A percentile compares a stretch with the other conserved stretches of the same genome.
phyloP scores from a whole-genome alignment of 2,888 invertebrate genomes.

The Poecilobothrus nobilitatus region DNA sequence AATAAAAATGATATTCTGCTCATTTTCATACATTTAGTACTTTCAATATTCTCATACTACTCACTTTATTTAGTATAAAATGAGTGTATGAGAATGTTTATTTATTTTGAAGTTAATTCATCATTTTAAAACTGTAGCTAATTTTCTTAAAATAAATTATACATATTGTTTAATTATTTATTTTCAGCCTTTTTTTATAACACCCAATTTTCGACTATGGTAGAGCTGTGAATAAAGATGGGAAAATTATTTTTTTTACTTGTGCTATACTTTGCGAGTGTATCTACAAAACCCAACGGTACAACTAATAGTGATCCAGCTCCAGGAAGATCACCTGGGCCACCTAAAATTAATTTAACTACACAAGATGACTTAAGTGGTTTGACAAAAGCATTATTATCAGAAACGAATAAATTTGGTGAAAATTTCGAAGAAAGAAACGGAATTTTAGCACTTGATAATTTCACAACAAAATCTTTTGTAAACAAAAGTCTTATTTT shows the following conservation, averaged over 20 bases:
- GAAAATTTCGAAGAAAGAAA: not conserved
- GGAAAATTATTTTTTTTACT: slow-evolving; percentile 14
- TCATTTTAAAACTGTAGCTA: too few species aligned
- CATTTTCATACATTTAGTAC: too few species aligned
- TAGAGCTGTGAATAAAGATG: slow-evolving; percentile 5
- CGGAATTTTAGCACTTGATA: not conserved
- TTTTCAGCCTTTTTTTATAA: too few species aligned
- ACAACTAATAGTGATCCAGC: slow-evolving; percentile 55
- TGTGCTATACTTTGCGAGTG: slow-evolving; percentile 12
- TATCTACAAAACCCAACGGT: slow-evolving; percentile 28
- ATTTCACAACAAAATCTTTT: not conserved
- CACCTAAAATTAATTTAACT: slow-evolving; percentile 38
- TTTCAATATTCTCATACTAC: too few species aligned
- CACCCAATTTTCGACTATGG: too few species aligned
- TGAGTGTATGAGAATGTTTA: too few species aligned
- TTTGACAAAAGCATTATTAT: not conserved
- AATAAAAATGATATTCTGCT: too few species aligned
- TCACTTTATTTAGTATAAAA: too few species aligned
- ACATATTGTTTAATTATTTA: too few species aligned
- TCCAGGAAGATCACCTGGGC: slow-evolving; percentile 58
- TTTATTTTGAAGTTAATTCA: too few species aligned
- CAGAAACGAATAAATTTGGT: slow-evolving; percentile 13
- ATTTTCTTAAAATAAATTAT: too few species aligned
- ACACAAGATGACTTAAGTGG: not conserved
- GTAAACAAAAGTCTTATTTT: slow-evolving; percentile 9